These are phyloP conservation scores for Polyergus mexicanus DNA, from an alignment of 1,140 invertebrate species.

Conservation along the genomic window DNA sequence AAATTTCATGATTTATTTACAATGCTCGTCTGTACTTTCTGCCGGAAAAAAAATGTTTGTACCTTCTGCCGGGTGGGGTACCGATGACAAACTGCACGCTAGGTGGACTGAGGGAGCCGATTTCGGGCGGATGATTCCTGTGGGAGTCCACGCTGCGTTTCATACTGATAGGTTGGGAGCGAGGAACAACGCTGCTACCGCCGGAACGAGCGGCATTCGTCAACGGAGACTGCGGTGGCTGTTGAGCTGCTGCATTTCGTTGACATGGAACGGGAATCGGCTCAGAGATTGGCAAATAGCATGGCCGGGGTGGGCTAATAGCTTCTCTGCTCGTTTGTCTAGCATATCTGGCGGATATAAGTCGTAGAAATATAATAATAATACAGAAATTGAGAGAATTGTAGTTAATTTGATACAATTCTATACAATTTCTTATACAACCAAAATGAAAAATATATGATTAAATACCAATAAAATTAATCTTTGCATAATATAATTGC, in stretches of 20 bases:
- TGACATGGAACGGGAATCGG: constrained; percentile 94
- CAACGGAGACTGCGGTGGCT: constrained; percentile 77
- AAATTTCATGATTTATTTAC: constrained; percentile 2
- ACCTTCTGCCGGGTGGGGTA: constrained; percentile 92
- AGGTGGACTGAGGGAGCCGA: constrained; percentile 96
- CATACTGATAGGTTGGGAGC: constrained; percentile 94
- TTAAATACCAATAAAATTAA: too few relatives aligned
- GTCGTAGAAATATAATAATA: constrained; percentile 15
- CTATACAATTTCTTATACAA: not conserved
- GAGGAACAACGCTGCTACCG: constrained; percentile 88
- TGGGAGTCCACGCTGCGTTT: constrained; percentile 89
- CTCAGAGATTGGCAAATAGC: constrained; percentile 90
- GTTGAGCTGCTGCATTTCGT: constrained; percentile 86
- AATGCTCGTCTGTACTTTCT: not conserved
- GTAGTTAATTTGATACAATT: not conserved
- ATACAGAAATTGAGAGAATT: not conserved
- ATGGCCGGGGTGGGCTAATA: constrained; percentile 89
- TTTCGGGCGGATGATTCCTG: constrained; percentile 90
- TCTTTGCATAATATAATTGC: too few relatives aligned
- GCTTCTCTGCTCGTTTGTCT: constrained; percentile 83
- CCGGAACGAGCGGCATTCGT: constrained; percentile 73
- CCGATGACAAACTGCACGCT: constrained; percentile 96
- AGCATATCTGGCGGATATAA: constrained; percentile 71
- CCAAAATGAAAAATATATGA: too few relatives aligned
- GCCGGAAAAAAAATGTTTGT: not conserved